A percentile compares a stretch with the other conserved stretches of the same genome.
These are phyloP conservation scores for Silvanus unidentatus DNA, from an alignment of 2,888 invertebrate genomes.

Conservation along the genomic window DNA sequence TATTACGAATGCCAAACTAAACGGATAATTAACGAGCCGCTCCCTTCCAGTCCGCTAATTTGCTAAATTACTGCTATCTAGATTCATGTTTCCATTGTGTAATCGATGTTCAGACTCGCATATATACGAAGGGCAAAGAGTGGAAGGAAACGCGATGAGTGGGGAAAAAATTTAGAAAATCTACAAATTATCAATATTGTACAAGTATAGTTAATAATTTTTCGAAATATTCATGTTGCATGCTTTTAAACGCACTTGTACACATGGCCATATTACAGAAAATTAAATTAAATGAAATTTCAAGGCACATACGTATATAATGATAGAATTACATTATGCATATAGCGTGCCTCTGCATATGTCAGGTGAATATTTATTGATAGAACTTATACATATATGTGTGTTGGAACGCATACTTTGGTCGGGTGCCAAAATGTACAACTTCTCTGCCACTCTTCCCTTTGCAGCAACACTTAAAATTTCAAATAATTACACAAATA, in stretches of 20 bases:
- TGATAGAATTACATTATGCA: conserved; percentile 27
- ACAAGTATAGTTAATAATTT: too few species aligned
- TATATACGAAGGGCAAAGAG: conserved; percentile 24
- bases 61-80: conserved; percentile 37
- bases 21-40: conserved; percentile 38
- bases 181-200: too few species aligned
- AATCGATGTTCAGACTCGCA: conserved; percentile 23
- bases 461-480: too few species aligned
- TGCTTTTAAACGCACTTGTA: too few species aligned
- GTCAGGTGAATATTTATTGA: conserved; percentile 31
- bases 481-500: too few species aligned
- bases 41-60: conserved; percentile 36
- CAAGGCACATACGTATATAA: conserved; percentile 18
- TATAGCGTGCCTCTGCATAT: conserved; percentile 21
- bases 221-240: too few species aligned
- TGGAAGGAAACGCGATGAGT: conserved; percentile 15
- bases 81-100: conserved; percentile 30
- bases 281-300: conserved; percentile 14
- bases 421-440: conserved; percentile 27
- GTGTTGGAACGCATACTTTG: conserved; percentile 25
- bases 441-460: conserved; percentile 15
- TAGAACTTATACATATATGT: conserved; percentile 6
- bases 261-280: too few species aligned
- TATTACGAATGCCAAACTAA: conserved; percentile 33
- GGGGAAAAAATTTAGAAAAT: too few species aligned